Conservation (phyloP, 2,888 invertebrate species). For the Morinoia aosen region DNA sequence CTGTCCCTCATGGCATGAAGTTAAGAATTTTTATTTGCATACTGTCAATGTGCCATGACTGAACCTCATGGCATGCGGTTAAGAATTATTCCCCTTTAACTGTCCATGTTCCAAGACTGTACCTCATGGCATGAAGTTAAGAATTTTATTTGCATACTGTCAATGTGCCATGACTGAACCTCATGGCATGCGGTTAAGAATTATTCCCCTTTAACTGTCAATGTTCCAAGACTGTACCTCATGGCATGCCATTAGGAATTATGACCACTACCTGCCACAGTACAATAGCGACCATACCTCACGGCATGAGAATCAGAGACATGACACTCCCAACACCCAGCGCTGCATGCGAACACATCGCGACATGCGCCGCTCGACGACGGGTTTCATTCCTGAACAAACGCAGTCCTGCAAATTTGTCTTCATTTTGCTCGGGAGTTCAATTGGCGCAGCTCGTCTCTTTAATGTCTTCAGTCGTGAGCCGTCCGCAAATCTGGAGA, state of each 20-base stretch:
- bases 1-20: neutral
- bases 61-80: too few species aligned
- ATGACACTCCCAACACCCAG: too few species aligned
- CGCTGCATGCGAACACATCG: too few species aligned
- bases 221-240: too few species aligned
- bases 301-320: too few species aligned
- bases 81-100: too few species aligned
- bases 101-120: neutral
- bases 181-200: neutral
- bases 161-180: neutral
- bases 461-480: neutral
- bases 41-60: neutral
- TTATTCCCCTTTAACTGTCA: too few species aligned
- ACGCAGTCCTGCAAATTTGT: neutral
- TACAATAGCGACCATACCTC: too few species aligned
- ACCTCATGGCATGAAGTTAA: neutral
- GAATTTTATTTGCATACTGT: neutral
- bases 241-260: too few species aligned
- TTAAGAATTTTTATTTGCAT: neutral
- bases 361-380: neutral
- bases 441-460: constrained; percentile 17
- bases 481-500: constrained; percentile 3
- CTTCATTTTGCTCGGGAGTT: neutral
- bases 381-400: neutral
- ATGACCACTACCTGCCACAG: too few species aligned